Base-by-base conservation (phyloP, 1,140 invertebrate genomes). In the Papilio aristodemus region DNA sequence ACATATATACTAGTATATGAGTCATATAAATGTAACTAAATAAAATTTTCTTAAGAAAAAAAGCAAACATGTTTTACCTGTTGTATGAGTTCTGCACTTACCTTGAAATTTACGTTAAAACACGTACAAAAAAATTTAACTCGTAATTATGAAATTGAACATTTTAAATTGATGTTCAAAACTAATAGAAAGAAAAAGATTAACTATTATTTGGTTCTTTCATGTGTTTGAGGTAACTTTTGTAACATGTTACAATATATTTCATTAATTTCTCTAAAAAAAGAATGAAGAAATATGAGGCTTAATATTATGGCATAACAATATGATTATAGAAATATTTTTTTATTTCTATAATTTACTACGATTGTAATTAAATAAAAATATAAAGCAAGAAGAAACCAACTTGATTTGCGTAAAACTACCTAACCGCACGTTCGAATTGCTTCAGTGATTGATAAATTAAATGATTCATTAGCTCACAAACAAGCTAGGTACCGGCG, bases 401-500 rank as follows among this genome's bases (percentile, higher is more conserved):
- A 38, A 17, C 25, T 19, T 27, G 36, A 62, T 62, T 62, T 19
- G 14, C 59, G 59, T 64, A 43, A 46, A 50, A n/a, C 25, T 27
- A 50, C 25, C 27, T 46, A 50, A 50, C 63, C 25, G 43, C 41
- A 36, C 43, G 38, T 57, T 54, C 27, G 37, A 63, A 41, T 73
- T 72, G 46, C 39, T 70, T 60, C 58, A 74, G 70, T 79, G 79
- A 85, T 83, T 83, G 80, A 86, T 85, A 86, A 85, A 84, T 70
- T 70, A 75, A 83, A 84, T 87, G 86, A 87, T 75, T 87, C 83
- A 87, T 86, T 85, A 80, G 70, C 78, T 72, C 73, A 69, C 72
- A 78, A 78, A 83, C 78, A 78, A 70, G 71, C 74, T 77, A 76
- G 71, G 74, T 72, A 74, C 68, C 69, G 76, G 69, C 64, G 70